Evolutionary conservation across 2,888 invertebrate species (phyloP).

Genomic region (Trypoxylon attenuatum): DNA sequence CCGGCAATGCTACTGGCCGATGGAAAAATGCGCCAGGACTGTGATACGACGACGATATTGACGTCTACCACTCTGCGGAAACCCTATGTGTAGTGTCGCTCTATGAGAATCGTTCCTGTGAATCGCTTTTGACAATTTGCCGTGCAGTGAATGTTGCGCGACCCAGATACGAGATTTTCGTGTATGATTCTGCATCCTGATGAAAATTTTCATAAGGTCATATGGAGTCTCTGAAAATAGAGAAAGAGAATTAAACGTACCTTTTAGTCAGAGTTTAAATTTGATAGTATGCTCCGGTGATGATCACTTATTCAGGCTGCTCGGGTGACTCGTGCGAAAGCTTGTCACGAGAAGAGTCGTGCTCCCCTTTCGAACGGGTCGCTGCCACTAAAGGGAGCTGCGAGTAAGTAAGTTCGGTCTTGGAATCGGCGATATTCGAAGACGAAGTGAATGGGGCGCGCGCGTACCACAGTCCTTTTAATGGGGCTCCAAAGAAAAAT

Average conservation of each 20-base stretch:
- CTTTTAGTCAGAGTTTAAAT: no score
- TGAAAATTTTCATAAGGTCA: no score
- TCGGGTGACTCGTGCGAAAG: no score
- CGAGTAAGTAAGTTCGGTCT: slow-evolving; percentile 10
- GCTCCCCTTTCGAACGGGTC: slow-evolving; percentile 11
- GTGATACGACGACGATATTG: background rate
- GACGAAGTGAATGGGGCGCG: background rate
- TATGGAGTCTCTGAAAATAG: no score
- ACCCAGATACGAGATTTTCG: no score
- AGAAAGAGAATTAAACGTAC: no score
- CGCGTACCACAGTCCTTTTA: slow-evolving; percentile 20
- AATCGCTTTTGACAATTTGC: no score
- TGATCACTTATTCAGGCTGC: background rate
- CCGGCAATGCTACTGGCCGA: background rate
- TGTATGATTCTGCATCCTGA: no score
- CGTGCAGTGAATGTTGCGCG: no score
- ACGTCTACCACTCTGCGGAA: background rate
- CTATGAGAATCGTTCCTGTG: no score
- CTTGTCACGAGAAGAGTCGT: slow-evolving; percentile 1
- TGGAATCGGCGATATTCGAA: slow-evolving; percentile 7
- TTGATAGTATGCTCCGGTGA: background rate
- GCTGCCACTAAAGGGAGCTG: slow-evolving; percentile 1
- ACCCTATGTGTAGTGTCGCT: no score
- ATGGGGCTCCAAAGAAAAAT: slow-evolving; percentile 32
- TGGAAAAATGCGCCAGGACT: background rate